Conservation (phyloP, 64 coral and sea anemone species). For the Pachyseris speciosa region DNA sequence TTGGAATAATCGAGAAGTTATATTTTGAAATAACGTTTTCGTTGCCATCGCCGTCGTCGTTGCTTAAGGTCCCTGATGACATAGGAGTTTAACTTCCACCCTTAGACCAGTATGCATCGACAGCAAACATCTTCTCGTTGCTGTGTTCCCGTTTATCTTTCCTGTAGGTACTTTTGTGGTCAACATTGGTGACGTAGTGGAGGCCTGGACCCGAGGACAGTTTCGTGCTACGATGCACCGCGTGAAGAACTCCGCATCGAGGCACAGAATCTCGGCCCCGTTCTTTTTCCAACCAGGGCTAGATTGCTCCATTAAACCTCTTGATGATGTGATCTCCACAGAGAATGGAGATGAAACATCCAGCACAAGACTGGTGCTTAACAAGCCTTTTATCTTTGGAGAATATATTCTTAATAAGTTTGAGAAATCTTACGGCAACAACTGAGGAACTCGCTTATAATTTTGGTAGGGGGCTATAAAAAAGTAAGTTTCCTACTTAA, state of each 20-base stretch:
- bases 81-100: too few relatives aligned
- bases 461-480: neutral
- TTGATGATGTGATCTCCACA: neutral
- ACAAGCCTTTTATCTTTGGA: conserved; percentile 8
- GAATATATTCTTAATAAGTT: conserved; percentile 28
- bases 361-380: neutral
- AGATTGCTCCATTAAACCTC: conserved; percentile 11
- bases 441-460: neutral
- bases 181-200: conserved; percentile 54
- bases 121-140: neutral
- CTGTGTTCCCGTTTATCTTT: neutral
- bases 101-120: neutral
- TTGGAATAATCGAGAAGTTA: too few relatives aligned
- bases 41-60: too few relatives aligned
- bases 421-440: conserved; percentile 13
- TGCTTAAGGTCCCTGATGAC: too few relatives aligned
- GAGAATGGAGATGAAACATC: too few relatives aligned
- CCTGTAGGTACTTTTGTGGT: conserved; percentile 40
- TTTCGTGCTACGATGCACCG: conserved; percentile 52
- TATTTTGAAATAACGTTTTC: too few relatives aligned
- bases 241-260: conserved; percentile 20
- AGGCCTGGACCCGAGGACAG: conserved; percentile 44
- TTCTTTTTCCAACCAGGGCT: conserved; percentile 62
- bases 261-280: conserved; percentile 15
- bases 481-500: too few relatives aligned